A percentile compares a stretch with the other conserved stretches of the same genome.
Evolutionary conservation across 2,888 invertebrate species (phyloP).

Genomic region (Pheosia gnoma): DNA sequence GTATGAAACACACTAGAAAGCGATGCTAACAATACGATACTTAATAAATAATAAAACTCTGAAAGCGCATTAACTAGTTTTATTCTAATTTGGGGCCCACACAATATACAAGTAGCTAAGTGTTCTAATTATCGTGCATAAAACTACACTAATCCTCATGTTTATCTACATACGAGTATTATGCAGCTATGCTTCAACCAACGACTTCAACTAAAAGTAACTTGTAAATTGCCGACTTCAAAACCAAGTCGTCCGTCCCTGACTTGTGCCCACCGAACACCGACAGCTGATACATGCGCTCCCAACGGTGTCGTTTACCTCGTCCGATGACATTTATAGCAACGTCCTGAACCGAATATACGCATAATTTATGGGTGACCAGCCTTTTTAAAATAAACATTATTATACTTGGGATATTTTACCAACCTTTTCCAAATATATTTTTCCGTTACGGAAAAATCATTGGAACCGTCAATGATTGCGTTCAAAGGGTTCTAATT

Average conservation of each 20-base stretch:
- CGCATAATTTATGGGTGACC: conserved; percentile 52
- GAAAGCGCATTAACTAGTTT: too few species aligned
- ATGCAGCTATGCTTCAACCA: too few species aligned
- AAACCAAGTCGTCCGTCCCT: conserved; percentile 7
- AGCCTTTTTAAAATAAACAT: conserved; percentile 33
- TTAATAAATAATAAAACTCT: neutral
- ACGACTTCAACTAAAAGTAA: neutral
- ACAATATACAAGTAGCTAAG: too few species aligned
- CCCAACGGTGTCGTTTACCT: conserved; percentile 61
- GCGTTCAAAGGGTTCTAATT: neutral
- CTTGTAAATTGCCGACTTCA: neutral
- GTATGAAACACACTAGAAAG: neutral
- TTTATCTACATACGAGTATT: too few species aligned
- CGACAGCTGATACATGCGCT: conserved; percentile 56
- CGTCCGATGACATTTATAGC: conserved; percentile 65
- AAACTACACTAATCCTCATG: too few species aligned
- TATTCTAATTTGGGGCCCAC: too few species aligned
- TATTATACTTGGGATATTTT: conserved; percentile 14
- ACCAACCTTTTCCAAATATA: conserved; percentile 8
- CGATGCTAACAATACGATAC: neutral
- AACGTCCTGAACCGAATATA: conserved; percentile 48
- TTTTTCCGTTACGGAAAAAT: conserved; percentile 14
- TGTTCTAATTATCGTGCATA: too few species aligned
- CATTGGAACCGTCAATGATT: neutral
- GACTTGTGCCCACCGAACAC: conserved; percentile 21